Conservation (phyloP, 2,113 vertebrate species). For the Brachyhypopomus gauderio region DNA sequence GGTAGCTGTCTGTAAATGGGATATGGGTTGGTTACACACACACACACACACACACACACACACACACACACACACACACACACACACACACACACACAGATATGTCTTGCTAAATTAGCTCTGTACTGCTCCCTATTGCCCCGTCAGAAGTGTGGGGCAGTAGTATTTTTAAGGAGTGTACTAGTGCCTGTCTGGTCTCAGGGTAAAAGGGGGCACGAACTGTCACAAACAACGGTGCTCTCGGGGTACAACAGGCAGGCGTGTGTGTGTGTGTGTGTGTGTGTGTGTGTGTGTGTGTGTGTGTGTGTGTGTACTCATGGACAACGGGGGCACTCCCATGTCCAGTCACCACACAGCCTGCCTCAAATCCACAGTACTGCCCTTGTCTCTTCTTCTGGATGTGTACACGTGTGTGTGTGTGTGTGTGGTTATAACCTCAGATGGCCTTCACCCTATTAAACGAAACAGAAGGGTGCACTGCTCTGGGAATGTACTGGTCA, state of each 20-base stretch:
- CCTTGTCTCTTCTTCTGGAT: constrained; percentile 25
- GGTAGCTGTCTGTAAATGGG: not conserved
- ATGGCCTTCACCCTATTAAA: constrained; percentile 27
- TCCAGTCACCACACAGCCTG: not conserved
- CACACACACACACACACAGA: constrained; percentile 9
- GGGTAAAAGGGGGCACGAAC: not conserved
- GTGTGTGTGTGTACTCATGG: not conserved
- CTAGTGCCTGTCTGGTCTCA: constrained; percentile 43
- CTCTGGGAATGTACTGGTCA: not conserved
- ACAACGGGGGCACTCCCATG: not conserved
- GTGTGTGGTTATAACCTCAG: constrained; percentile 27
- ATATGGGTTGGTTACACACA: not conserved
- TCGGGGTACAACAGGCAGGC: not conserved
- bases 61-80: not conserved
- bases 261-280: constrained; percentile 6
- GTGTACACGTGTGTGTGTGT: not conserved
- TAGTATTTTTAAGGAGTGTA: constrained; percentile 46
- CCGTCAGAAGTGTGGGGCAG: constrained; percentile 8
- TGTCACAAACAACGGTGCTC: not conserved
- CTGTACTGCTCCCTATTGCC: constrained; percentile 18
- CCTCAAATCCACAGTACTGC: constrained; percentile 14
- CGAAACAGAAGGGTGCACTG: not conserved
- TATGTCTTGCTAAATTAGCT: constrained; percentile 37
- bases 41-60: not conserved
- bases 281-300: constrained; percentile 2